Conservation (phyloP, 1,140 invertebrate species). For the Scaptomyza hsui region DNA sequence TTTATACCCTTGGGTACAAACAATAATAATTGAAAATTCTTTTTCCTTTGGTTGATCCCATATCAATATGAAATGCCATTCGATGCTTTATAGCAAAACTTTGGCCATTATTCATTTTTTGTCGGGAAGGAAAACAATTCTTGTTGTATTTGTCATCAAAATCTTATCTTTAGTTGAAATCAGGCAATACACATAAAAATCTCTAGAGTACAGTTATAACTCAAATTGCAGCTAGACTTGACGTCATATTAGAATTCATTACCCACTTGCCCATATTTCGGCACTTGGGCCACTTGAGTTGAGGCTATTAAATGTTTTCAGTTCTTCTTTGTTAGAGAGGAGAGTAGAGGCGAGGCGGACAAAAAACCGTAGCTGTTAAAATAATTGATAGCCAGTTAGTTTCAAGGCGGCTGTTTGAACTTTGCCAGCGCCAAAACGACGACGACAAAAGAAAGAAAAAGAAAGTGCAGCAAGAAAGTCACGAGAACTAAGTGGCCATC, state of each 20-base stretch:
- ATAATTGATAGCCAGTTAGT: slow-evolving; percentile 78
- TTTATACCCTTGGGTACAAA: not conserved
- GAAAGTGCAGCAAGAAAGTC: slow-evolving; percentile 69
- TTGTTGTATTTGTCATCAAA: not conserved
- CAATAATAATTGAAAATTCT: not conserved
- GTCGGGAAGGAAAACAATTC: not conserved
- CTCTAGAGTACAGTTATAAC: slow-evolving; percentile 12
- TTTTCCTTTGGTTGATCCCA: not conserved
- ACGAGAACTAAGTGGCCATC: slow-evolving; percentile 71
- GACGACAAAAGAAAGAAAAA: slow-evolving; percentile 32
- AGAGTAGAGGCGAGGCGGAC: no score
- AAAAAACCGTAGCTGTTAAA: slow-evolving; percentile 72
- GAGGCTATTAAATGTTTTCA: slow-evolving; percentile 49
- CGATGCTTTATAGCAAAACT: not conserved
- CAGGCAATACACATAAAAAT: not conserved
- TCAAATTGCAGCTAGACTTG: slow-evolving; percentile 24
- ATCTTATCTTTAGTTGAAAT: slow-evolving; percentile 5
- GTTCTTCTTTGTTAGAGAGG: slow-evolving; percentile 6
- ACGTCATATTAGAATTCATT: slow-evolving; percentile 77
- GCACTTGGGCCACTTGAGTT: slow-evolving; percentile 44
- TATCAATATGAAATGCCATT: not conserved
- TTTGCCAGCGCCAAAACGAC: slow-evolving; percentile 40
- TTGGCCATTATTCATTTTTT: not conserved
- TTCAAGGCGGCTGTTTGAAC: slow-evolving; percentile 71
- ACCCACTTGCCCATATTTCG: slow-evolving; percentile 36